Evolutionary conservation across 2,888 invertebrate genomes (phyloP), one percentile per base, ranked within the genome.

Genomic region (Hypselothyrea guttata): DNA sequence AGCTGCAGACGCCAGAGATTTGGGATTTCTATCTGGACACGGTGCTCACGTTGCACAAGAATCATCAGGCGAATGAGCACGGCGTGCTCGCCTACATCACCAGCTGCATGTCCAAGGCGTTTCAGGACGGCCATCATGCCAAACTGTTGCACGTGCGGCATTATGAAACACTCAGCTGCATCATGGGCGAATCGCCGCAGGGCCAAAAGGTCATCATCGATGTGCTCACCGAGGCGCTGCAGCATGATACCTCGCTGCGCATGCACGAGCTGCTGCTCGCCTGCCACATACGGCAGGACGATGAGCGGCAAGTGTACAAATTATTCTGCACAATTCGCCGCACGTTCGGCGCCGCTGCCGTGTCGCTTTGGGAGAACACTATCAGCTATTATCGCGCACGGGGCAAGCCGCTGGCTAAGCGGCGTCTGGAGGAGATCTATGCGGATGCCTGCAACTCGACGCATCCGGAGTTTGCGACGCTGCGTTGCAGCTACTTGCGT

Each of bases 21-120:
- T 92, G 92, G 92, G 89, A 90, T 0, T 71, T 91, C 1, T 93
- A 92, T 67, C 87, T 93, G 46, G 91, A 93, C 59, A 91, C 91
- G 16, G 89, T 93, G 86, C 68, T 92, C 18, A 91, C 92, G 65
- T 87, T 93, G 0, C 91, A 91, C 83, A 89, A 90, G 16, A 91
- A 92, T 54, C 70, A 89, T 18, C 91, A 91, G 57, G n/a, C n/a
- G n/a, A n/a, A n/a, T n/a, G n/a, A n/a, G n/a, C n/a, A n/a, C n/a
- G n/a, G n/a, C n/a, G n/a, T n/a, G n/a, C n/a, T n/a, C n/a, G n/a
- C n/a, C n/a, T n/a, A n/a, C n/a, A n/a, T n/a, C n/a, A n/a, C n/a
- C n/a, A n/a, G n/a, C n/a, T 86, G 92, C 16, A 79, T 93, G 40
- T 90, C 90, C 38, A 88, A 83, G 38, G 92, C 92, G 1, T 88